Base-by-base conservation (phyloP, 2,888 invertebrate genomes). In the Laothoe populi region DNA sequence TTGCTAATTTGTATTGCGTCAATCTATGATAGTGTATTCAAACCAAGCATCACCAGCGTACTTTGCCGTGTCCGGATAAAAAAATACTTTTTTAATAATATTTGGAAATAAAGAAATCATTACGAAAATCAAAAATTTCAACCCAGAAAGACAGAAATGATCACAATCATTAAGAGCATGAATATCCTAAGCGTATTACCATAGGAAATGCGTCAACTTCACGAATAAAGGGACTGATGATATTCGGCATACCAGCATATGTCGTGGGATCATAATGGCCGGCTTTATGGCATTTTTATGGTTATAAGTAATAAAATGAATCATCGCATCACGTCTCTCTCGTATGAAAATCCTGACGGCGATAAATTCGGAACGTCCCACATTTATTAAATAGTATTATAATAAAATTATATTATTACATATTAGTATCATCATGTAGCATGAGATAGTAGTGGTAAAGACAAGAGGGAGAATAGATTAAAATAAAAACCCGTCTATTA, bases 201-300 rank as follows among this genome's bases (percentile, higher is more conserved):
- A 31, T 16, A 35, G 26, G 45, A 35, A 45, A 26, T 45, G 11
- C 45, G 31, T 16, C 31, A 45, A 26, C 44, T 16, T 59, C 24
- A 16, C 16, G 31, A 4, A 44, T 68, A 67, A 63, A 63, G 67
- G 31, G 26, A 11, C 26, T 7, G 62, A 60, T 72, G 74, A 73
- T 74, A 81, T 81, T 78, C 70, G 63, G 63, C 72, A 70, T 67
- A 49, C 57, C 59, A 66, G 66, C 73, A 70, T 72, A 64, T 67
- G 66, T 68, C 64, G 75, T 73, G 71, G 67, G 61, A 61, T 61
- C 66, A 70, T 81, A 75, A 82, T 82, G 71, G 68, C 65, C 19
- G 53, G 66, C 73, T 84, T 87, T 83, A 86, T 79, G 77, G 62
- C 67, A 59, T 63, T 82, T 87, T 86, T 87, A 84, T 78, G 76